Evolutionary conservation across 2,113 vertebrate genomes (phyloP), one percentile per base, ranked within the genome.

Genomic region (zebrafish (Danio rerio)): DNA sequence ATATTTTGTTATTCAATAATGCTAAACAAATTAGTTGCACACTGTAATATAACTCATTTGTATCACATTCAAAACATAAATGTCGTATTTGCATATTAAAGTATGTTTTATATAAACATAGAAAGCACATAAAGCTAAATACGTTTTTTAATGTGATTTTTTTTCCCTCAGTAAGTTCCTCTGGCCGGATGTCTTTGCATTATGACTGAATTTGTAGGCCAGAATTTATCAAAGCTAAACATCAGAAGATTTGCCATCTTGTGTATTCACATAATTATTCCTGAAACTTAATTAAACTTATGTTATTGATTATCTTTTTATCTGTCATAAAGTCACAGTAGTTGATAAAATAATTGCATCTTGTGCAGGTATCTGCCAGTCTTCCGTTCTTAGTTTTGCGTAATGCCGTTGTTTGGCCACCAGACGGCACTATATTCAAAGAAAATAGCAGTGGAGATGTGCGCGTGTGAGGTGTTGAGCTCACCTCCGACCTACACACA

Each of bases 341-440:
- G 40, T 7, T 43, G 21, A 7, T 65, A 42, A 2, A 31, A 31
- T 31, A 3, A 31, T 43, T n/a, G 40, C 6, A 12, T 49, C 16
- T 69, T 69, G 2, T 49, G 43, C 16, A 3, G 5, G 42, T 68
- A 47, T 16, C 15, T 11, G 65, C 1, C 21, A 11, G 58, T 21
- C 56, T 59, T 8, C 9, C 56, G 5, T 9, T 18, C 18, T 45
- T 15, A 11, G 5, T 56, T 68, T 15, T 9, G 6, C 63, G 56
- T 71, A 53, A 63, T 42, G 10, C 2, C 5, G 16, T 12, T 40
- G 5, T 71, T 0, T 40, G 9, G 63, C 87, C 92, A 90, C 83
- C 50, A 84, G 92, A 86, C 88, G 91, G 90, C 5, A 85, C 45
- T 77, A 73, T 79, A 75, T 66, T 45, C 85, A 83, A 83, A 84